Evolutionary conservation across 1,140 invertebrate genomes (phyloP).

Genomic region (Gonatopus flavifemur): DNA sequence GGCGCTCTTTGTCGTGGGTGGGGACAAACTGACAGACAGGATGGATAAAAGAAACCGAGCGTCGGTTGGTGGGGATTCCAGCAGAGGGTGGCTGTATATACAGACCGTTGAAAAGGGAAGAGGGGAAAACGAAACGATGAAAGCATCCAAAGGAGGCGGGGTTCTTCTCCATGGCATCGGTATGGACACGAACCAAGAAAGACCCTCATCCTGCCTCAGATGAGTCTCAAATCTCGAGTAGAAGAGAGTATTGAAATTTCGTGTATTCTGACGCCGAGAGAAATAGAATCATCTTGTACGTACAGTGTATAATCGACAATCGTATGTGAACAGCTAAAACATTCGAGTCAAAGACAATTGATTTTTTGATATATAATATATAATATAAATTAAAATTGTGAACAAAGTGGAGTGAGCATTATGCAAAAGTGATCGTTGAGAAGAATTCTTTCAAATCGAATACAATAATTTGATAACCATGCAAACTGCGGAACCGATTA

Average conservation of each 20-base stretch:
- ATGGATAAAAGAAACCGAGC: constrained; percentile 14
- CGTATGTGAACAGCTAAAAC: no score
- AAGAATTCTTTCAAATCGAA: background rate
- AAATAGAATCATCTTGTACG: no score
- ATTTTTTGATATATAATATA: no score
- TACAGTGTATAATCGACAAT: no score
- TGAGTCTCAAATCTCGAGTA: background rate
- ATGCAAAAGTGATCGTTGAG: no score
- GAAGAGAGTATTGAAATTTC: background rate
- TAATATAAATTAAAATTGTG: no score
- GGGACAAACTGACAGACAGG: constrained; percentile 3
- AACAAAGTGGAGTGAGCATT: no score
- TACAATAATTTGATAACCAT: constrained; percentile 13
- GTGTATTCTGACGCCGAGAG: no score
- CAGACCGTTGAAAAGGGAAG: background rate
- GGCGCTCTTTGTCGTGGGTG: constrained; percentile 9
- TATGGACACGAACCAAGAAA: constrained; percentile 4
- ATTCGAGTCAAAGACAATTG: no score
- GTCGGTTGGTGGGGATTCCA: background rate
- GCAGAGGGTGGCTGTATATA: background rate
- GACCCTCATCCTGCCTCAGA: constrained; percentile 1
- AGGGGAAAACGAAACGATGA: background rate
- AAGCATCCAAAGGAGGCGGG: constrained; percentile 8
- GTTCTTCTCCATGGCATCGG: constrained; percentile 2
- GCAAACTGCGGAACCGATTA: constrained; percentile 25